Conservation (phyloP, 1,140 invertebrate genomes). For the Pristionchus pacificus region DNA sequence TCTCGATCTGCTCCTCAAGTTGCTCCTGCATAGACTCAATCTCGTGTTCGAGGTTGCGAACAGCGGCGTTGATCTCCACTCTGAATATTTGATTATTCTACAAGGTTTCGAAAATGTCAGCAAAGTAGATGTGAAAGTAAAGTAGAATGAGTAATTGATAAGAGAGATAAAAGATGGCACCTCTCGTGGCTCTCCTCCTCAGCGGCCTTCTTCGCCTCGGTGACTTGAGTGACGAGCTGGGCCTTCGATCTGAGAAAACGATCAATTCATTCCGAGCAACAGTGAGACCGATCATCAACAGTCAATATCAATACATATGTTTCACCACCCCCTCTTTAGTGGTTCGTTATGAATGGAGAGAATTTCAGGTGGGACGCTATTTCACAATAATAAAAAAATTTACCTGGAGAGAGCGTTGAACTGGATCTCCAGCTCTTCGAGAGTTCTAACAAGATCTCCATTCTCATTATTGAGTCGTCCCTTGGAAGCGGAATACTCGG, state of each 20-base stretch:
- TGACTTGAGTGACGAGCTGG: slow-evolving; percentile 78
- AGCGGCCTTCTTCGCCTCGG: slow-evolving; percentile 90
- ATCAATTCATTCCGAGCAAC: not conserved
- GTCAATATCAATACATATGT: too few species aligned
- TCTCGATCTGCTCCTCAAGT: slow-evolving; percentile 80
- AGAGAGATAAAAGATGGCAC: too few species aligned
- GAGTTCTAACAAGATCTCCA: slow-evolving; percentile 81
- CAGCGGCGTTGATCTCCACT: slow-evolving; percentile 55
- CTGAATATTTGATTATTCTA: too few species aligned
- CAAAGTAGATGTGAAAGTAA: too few species aligned
- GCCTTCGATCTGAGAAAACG: not conserved
- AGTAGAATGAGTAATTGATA: too few species aligned
- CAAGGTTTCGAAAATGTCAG: too few species aligned
- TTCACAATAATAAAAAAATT: too few species aligned
- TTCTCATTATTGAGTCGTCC: slow-evolving; percentile 94
- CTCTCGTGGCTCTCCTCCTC: slow-evolving; percentile 74
- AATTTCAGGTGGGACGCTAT: too few species aligned
- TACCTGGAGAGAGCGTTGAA: slow-evolving; percentile 59
- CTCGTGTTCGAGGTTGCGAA: slow-evolving; percentile 85
- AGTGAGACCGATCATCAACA: not conserved
- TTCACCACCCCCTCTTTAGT: too few species aligned
- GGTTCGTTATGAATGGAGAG: too few species aligned
- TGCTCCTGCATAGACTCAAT: slow-evolving; percentile 92
- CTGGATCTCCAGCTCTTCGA: slow-evolving; percentile 93
- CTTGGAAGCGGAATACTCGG: slow-evolving; percentile 88